These are phyloP conservation scores for Smutsia temminckii DNA, from an alignment of 2,797 vertebrate genomes.

Conservation along the genomic window DNA sequence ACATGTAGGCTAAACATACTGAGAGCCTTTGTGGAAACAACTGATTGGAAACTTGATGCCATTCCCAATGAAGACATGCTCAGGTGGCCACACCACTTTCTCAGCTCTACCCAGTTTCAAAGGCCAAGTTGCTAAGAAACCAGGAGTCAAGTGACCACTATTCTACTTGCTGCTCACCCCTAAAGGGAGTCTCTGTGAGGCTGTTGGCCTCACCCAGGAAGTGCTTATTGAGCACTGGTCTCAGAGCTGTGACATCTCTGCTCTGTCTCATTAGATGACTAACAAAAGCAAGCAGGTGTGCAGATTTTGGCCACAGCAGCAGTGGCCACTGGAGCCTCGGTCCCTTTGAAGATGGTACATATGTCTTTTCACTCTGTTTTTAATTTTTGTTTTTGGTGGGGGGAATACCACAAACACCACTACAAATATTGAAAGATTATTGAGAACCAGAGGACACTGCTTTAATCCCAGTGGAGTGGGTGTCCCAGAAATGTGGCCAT, in stretches of 20 bases:
- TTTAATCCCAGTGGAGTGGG: background rate
- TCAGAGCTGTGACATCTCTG: background rate
- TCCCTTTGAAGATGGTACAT: background rate
- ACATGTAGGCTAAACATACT: background rate
- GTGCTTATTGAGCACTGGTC: background rate
- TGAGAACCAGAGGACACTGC: background rate
- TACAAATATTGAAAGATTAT: slow-evolving; percentile 1
- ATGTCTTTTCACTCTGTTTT: background rate
- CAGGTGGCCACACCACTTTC: background rate
- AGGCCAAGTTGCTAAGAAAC: slow-evolving; percentile 6
- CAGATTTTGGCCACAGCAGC: background rate
- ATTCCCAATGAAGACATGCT: slow-evolving; percentile 9
- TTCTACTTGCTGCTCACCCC: background rate
- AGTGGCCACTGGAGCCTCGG: background rate
- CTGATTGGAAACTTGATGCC: background rate
- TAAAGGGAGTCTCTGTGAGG: background rate
- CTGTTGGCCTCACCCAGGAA: background rate
- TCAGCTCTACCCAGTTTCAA: background rate
- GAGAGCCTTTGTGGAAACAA: slow-evolving; percentile 2
- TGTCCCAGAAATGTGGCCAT: slow-evolving; percentile 4
- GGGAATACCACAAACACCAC: background rate
- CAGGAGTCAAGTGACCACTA: background rate
- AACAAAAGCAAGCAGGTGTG: background rate
- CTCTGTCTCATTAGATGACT: background rate
- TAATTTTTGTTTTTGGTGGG: background rate